Evolutionary conservation across 2,888 invertebrate genomes (phyloP), one percentile per base, ranked within the genome.

Genomic region (Dryomyza anilis): DNA sequence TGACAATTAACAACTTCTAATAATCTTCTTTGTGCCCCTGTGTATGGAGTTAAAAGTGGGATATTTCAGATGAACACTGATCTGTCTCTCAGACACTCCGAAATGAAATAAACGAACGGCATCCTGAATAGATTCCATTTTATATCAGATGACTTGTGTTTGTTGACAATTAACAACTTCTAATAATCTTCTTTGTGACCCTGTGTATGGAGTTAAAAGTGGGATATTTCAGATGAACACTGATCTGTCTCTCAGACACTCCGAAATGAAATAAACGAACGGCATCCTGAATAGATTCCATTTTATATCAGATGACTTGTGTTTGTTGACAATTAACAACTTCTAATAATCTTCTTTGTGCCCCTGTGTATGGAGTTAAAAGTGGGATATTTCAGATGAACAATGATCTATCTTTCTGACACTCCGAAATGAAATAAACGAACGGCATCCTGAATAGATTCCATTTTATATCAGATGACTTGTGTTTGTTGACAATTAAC

Each of bases 101-200:
- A 72, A n/a, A 72, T 23, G 3, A 2, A 0, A 16, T 64, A 58
- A n/a, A 43, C 69, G 65, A 67, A 70, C 66, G 68, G 70, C 71
- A 71, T 69, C 64, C 68, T 72, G 69, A 63, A 60, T 67, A 66
- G 63, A 69, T 12, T n/a, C 5, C 55, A 68, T 68, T 64, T 65
- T 68, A 70, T 63, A 63, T 23, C 70, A 74, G 74, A 71, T 68
- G 72, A 73, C 70, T 73, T 46, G 19, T 16, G 55, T 55, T 55
- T 55, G 55, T 29, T 14, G 12, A 55, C 36, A 55, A n/a, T 10
- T 57, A 12, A 16, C 12, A 10, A 23, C 8, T 33, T 33, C 33
- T 12, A 12, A 8, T 33, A 12, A 33, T 58, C 61, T 23, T 61
- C 55, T 64, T 53, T 56, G 58, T 21, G 23, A 50, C 23, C 30